Percentiles rank a stretch among this genome's conserved stretches.
Evolutionary conservation across 2,888 invertebrate genomes (phyloP).

Genomic region (Anorthoa munda): DNA sequence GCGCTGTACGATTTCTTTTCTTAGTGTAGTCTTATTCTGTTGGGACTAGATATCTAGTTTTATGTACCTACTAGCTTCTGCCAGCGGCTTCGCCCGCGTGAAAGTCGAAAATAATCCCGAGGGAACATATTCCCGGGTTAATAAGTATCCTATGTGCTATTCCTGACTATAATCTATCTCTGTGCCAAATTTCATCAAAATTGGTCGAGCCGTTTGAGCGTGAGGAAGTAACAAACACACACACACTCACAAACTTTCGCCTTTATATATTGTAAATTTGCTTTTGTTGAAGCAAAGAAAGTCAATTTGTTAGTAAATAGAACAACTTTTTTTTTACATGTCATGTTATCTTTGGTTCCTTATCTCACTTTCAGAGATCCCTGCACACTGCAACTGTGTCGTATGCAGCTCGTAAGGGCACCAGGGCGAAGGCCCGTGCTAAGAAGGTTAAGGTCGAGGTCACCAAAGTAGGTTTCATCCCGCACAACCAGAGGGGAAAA

Average conservation of each 20-base stretch:
- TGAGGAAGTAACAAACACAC: too few species aligned
- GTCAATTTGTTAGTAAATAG: too few species aligned
- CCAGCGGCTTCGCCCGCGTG: too few species aligned
- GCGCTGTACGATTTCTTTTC: background rate
- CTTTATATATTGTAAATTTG: background rate
- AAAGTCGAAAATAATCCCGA: too few species aligned
- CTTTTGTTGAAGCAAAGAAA: background rate
- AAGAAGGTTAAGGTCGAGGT: slow-evolving; percentile 95
- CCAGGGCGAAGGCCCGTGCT: slow-evolving; percentile 94
- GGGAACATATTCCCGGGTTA: too few species aligned
- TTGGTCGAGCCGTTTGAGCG: too few species aligned
- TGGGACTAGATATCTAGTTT: background rate
- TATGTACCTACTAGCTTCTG: background rate
- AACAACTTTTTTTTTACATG: too few species aligned
- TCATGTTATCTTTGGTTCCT: background rate
- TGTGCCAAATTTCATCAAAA: too few species aligned
- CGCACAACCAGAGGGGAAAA: slow-evolving; percentile 92
- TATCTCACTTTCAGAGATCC: slow-evolving; percentile 76
- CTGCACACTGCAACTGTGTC: slow-evolving; percentile 91
- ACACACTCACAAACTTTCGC: too few species aligned
- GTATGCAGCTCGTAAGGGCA: slow-evolving; percentile 96
- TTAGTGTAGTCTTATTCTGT: background rate
- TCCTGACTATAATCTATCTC: too few species aligned
- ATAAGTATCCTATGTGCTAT: too few species aligned
- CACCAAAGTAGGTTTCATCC: slow-evolving; percentile 94